Conservation (phyloP, 2,888 invertebrate genomes). For the Ornithoptera priamus region DNA sequence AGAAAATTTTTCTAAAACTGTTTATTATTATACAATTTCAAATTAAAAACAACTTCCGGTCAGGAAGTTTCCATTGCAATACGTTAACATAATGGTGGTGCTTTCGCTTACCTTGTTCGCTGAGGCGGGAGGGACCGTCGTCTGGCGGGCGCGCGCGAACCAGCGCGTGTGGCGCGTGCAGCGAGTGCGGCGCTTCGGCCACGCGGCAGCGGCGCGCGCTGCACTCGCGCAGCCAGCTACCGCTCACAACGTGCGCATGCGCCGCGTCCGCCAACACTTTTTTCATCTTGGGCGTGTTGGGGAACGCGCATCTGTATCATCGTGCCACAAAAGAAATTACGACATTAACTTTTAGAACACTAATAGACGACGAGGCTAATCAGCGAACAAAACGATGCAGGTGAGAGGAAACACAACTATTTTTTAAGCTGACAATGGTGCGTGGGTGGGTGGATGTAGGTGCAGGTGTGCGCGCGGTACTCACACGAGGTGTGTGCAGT, state of each 20-base stretch:
- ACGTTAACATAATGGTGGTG: too few species aligned
- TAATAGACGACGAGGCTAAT: too few species aligned
- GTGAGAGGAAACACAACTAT: too few species aligned
- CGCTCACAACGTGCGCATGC: slow-evolving; percentile 82
- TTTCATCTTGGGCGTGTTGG: slow-evolving; percentile 92
- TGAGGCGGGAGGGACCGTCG: neutral
- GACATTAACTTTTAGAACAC: too few species aligned
- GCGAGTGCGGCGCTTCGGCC: slow-evolving; percentile 71
- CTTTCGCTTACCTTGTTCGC: neutral
- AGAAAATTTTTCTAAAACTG: too few species aligned
- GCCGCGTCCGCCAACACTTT: slow-evolving; percentile 78
- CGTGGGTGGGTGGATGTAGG: slow-evolving; percentile 29
- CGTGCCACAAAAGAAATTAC: too few species aligned
- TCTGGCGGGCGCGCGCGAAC: slow-evolving; percentile 8
- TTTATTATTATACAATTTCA: too few species aligned
- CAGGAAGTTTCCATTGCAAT: too few species aligned
- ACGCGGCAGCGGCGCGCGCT: slow-evolving; percentile 79
- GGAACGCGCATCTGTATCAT: slow-evolving; percentile 89
- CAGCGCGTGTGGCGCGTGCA: slow-evolving; percentile 52
- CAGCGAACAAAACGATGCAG: too few species aligned
- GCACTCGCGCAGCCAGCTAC: slow-evolving; percentile 88
- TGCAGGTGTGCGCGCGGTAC: slow-evolving; percentile 79
- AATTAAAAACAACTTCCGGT: too few species aligned
- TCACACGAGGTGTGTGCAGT: slow-evolving; percentile 93
- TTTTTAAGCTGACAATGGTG: too few species aligned